A percentile compares a stretch with the other conserved stretches of the same genome.
Evolutionary conservation across 2,888 invertebrate species (phyloP).

Genomic region (Lumbricus terrestris): DNA sequence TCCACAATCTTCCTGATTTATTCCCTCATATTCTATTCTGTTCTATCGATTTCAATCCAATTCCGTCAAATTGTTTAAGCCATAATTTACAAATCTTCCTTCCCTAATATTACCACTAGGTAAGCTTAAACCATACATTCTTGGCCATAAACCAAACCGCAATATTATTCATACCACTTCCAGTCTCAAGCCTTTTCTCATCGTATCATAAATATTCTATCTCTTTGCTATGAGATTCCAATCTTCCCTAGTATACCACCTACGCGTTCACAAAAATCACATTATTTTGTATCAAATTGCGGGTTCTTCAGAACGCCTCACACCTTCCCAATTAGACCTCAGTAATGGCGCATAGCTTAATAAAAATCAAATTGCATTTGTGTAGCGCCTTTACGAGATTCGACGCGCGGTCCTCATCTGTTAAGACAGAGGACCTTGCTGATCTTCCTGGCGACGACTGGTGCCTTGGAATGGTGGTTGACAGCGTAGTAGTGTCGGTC

Average conservation of each 20-base stretch:
- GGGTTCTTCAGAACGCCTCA: not conserved
- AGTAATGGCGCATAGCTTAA: not conserved
- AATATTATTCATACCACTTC: too few relatives aligned
- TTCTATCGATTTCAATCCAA: too few relatives aligned
- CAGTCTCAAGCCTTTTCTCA: not conserved
- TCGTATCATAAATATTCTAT: too few relatives aligned
- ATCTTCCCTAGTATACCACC: not conserved
- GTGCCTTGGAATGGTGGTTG: slow-evolving; percentile 7
- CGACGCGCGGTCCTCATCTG: not conserved
- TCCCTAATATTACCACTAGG: not conserved
- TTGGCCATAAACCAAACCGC: not conserved
- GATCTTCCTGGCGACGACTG: not conserved
- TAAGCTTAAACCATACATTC: not conserved
- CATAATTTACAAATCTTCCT: not conserved
- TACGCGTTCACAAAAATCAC: not conserved
- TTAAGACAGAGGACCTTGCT: not conserved
- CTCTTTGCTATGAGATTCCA: not conserved
- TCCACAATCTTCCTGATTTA: too few relatives aligned
- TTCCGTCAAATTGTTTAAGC: not conserved
- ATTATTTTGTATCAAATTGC: not conserved
- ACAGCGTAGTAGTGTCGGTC: not conserved
- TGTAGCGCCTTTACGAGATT: not conserved
- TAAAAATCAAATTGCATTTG: not conserved
- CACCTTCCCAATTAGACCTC: not conserved
- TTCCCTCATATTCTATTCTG: too few relatives aligned